Evolutionary conservation across 37 sponge, comb jelly and placozoan species (phyloP).

Genomic region (Beroe ovata): DNA sequence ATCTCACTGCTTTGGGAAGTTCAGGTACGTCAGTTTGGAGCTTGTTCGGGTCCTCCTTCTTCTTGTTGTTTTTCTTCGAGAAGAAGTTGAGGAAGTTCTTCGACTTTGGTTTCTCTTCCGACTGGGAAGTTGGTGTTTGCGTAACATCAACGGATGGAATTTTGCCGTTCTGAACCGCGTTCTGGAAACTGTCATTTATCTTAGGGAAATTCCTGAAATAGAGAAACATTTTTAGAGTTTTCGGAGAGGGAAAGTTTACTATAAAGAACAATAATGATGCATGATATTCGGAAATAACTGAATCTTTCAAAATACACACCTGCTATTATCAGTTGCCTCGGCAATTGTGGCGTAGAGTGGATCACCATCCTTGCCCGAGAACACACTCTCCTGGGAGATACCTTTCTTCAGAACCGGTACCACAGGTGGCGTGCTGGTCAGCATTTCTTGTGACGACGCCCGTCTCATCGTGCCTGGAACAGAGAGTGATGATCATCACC

Average conservation of each 20-base stretch:
- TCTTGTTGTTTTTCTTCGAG: conserved; percentile 47
- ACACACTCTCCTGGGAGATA: conserved; percentile 53
- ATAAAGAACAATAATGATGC: too few relatives aligned
- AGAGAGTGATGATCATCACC: too few relatives aligned
- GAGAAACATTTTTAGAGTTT: not conserved
- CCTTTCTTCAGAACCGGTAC: conserved; percentile 15
- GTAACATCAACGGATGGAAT: not conserved
- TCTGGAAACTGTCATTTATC: conserved; percentile 38
- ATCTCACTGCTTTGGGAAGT: not conserved
- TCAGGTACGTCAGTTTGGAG: not conserved
- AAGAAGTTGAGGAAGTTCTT: conserved; percentile 46
- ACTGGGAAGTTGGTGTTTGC: not conserved
- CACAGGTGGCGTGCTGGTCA: not conserved
- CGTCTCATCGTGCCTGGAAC: not conserved
- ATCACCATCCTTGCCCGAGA: conserved; percentile 10
- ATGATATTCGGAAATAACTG: too few relatives aligned
- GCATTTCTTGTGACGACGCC: conserved; percentile 40
- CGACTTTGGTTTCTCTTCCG: conserved; percentile 28
- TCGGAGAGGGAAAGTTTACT: too few relatives aligned
- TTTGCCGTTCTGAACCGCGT: conserved; percentile 11
- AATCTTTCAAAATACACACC: too few relatives aligned
- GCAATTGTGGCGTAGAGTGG: conserved; percentile 22
- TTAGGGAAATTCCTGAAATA: not conserved
- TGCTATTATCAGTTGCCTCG: not conserved
- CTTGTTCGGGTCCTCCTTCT: conserved; percentile 16